These are phyloP conservation scores for Cassiopea xamachana DNA, from an alignment of 30 jellyfish, hydroid and myxozoan species.

Conservation along the genomic window DNA sequence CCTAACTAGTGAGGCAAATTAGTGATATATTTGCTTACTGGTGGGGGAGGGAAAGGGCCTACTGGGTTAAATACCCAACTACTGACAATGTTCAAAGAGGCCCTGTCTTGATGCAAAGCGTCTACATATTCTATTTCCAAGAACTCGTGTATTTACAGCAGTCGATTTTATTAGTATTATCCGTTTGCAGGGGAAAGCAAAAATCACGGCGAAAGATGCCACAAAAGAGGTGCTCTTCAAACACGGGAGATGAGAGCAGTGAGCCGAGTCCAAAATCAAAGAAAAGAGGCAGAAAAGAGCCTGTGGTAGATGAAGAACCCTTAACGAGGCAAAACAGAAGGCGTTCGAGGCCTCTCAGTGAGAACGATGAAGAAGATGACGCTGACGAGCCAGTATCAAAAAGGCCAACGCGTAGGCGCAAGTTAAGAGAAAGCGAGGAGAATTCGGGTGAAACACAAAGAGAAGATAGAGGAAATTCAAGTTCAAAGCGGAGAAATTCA, in stretches of 20 bases:
- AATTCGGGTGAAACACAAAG: not conserved
- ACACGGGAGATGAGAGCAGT: conserved; percentile 32
- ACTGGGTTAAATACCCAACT: too few relatives aligned
- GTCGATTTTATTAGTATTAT: not conserved
- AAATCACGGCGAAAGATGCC: not conserved
- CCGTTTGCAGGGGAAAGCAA: not conserved
- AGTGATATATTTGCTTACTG: too few relatives aligned
- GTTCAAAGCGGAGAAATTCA: not conserved
- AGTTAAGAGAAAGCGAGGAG: conserved; percentile 20
- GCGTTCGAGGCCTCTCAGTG: conserved; percentile 5
- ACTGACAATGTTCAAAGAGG: too few relatives aligned
- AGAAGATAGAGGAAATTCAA: not conserved
- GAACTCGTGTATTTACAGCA: not conserved
- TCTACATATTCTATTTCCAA: too few relatives aligned
- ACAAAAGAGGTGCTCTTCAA: not conserved
- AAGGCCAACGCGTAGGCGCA: conserved; percentile 24
- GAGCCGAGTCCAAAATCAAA: conserved; percentile 46
- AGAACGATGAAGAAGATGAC: conserved; percentile 16
- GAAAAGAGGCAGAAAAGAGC: conserved; percentile 3
- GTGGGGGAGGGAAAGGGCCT: too few relatives aligned
- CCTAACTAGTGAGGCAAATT: too few relatives aligned
- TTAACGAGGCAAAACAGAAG: not conserved
- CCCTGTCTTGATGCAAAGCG: too few relatives aligned
- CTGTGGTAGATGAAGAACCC: not conserved
- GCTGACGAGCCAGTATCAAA: conserved; percentile 12